Evolutionary conservation across 37 sponge, comb jelly and placozoan genomes (phyloP).

Genomic region (Beroe forskalii): DNA sequence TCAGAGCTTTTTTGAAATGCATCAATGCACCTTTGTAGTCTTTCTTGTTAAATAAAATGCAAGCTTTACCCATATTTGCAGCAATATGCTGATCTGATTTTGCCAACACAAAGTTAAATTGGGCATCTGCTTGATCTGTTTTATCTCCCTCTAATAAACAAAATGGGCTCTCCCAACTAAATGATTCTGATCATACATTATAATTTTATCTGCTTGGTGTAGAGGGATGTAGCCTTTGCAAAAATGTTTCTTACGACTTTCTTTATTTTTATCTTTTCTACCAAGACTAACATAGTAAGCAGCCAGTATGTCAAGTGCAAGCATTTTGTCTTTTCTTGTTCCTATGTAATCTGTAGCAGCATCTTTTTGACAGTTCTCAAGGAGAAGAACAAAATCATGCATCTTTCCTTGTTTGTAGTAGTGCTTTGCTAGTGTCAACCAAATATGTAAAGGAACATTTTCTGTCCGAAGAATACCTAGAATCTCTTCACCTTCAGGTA

Average conservation of each 20-base stretch:
- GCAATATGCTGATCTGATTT: constrained; percentile 44
- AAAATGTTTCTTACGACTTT: constrained; percentile 78
- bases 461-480: constrained; percentile 83
- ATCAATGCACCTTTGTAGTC: constrained; percentile 92
- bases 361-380: constrained; percentile 76
- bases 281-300: constrained; percentile 85
- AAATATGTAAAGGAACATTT: constrained; percentile 83
- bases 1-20: constrained; percentile 91
- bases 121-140: constrained; percentile 97
- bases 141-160: constrained; percentile 95
- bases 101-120: constrained; percentile 92
- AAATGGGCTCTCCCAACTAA: constrained; percentile 90
- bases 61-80: constrained; percentile 78
- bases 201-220: constrained; percentile 97
- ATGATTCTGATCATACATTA: constrained; percentile 94
- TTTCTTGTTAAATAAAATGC: constrained; percentile 91
- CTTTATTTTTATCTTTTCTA: constrained; percentile 81
- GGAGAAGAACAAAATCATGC: constrained; percentile 77
- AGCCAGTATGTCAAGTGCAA: constrained; percentile 85
- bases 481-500: constrained; percentile 91
- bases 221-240: constrained; percentile 86
- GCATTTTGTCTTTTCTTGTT: constrained; percentile 91
- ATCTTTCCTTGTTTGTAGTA: constrained; percentile 84
- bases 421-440: constrained; percentile 89
- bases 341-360: constrained; percentile 77